Evolutionary conservation across 2,797 vertebrate species (phyloP).

Genomic region (Chaetodon trifasciatus): DNA sequence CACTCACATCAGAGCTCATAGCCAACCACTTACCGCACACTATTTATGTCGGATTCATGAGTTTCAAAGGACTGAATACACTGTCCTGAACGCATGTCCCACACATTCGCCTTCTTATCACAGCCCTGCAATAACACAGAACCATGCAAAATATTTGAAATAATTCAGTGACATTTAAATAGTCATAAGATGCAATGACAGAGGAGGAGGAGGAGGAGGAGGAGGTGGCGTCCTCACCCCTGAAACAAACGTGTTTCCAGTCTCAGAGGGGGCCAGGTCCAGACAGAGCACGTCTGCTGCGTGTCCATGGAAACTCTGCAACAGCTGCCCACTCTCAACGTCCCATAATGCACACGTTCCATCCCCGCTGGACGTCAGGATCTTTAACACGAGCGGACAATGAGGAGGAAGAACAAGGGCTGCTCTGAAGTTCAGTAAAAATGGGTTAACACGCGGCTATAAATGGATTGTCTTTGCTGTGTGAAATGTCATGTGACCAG

Average conservation of each 20-base stretch:
- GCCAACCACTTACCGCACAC: constrained; percentile 91
- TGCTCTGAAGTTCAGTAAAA: constrained; percentile 31
- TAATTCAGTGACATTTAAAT: constrained; percentile 3
- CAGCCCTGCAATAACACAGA: constrained; percentile 88
- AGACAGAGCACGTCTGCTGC: constrained; percentile 97
- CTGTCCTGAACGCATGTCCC: constrained; percentile 99
- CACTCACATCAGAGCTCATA: not conserved
- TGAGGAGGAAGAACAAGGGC: constrained; percentile 18
- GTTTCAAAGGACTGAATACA: constrained; percentile 99
- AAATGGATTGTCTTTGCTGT: constrained; percentile 56
- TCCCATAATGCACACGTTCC: constrained; percentile 99
- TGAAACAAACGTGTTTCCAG: constrained; percentile 97
- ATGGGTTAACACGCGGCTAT: constrained; percentile 21
- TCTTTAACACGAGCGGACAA: constrained; percentile 81
- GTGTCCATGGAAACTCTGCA: constrained; percentile 99
- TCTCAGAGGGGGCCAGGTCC: constrained; percentile 98
- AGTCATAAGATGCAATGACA: not conserved
- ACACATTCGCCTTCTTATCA: constrained; percentile 98
- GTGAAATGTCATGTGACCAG: constrained; percentile 60
- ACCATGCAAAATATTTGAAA: constrained; percentile 2
- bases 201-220: not conserved
- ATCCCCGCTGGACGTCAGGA: constrained; percentile 97
- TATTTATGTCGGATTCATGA: constrained; percentile 98
- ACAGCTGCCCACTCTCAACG: constrained; percentile 97
- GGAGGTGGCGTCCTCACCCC: constrained; percentile 87